phyloP scores from a whole-genome alignment of 2,888 invertebrate species.

The Cryptosula pallasiana region DNA sequence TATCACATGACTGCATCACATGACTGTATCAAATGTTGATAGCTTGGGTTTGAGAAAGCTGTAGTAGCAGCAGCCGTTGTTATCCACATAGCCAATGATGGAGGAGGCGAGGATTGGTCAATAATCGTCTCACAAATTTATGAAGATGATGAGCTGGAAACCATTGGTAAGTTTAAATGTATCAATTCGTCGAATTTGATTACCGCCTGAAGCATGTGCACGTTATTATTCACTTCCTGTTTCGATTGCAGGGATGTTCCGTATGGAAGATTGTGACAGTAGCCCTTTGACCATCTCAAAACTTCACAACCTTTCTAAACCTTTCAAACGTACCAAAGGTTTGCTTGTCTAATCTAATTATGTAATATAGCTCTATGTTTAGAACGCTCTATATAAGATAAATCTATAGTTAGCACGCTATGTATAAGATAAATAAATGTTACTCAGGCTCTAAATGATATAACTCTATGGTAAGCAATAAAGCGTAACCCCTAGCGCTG shows the following conservation, averaged over 20 bases:
- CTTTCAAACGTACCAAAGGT: slow-evolving; percentile 39
- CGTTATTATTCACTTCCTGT: too few species aligned
- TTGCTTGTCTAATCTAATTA: too few species aligned
- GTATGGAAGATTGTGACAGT: slow-evolving; percentile 31
- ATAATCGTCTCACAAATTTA: neutral
- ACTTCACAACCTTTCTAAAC: slow-evolving; percentile 36
- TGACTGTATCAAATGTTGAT: too few species aligned
- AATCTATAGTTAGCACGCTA: too few species aligned
- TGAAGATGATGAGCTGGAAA: neutral
- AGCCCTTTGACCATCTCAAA: slow-evolving; percentile 35
- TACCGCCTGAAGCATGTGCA: too few species aligned
- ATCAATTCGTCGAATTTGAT: too few species aligned
- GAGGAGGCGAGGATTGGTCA: slow-evolving; percentile 30
- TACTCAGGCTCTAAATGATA: neutral
- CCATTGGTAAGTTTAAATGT: neutral
- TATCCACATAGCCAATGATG: slow-evolving; percentile 39
- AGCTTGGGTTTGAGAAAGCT: slow-evolving; percentile 36
- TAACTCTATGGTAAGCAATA: neutral
- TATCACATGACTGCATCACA: too few species aligned
- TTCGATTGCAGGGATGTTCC: too few species aligned
- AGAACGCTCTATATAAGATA: too few species aligned
- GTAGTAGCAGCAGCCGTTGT: slow-evolving; percentile 39
- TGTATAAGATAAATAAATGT: neutral
- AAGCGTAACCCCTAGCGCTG: too few species aligned
- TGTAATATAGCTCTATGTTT: too few species aligned